These are phyloP conservation scores for Microctonus aethiopoides DNA, from an alignment of 2,888 invertebrate genomes.

Conservation along the genomic window DNA sequence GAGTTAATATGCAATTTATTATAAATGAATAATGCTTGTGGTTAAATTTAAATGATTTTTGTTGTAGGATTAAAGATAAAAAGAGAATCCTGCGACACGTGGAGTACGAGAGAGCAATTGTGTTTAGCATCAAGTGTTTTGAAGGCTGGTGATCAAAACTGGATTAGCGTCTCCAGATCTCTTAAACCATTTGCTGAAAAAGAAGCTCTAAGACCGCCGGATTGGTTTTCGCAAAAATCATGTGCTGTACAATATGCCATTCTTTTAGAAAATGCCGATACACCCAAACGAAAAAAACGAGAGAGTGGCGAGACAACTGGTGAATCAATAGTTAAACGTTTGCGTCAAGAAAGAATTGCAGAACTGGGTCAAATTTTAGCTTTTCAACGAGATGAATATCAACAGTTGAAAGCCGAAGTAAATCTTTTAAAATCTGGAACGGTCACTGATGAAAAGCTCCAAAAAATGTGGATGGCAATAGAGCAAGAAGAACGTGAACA, in stretches of 20 bases:
- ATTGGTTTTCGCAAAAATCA: conserved; percentile 91
- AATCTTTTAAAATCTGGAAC: conserved; percentile 70
- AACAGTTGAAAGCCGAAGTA: conserved; percentile 76
- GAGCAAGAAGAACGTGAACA: conserved; percentile 79
- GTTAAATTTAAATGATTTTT: neutral
- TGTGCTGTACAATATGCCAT: conserved; percentile 91
- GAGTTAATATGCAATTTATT: neutral
- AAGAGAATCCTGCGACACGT: conserved; percentile 81
- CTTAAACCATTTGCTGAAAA: conserved; percentile 82
- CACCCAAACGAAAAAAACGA: conserved; percentile 86
- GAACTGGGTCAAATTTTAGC: conserved; percentile 80
- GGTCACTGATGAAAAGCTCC: conserved; percentile 78
- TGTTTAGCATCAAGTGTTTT: conserved; percentile 88
- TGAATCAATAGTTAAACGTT: conserved; percentile 80
- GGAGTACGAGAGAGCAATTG: conserved; percentile 87
- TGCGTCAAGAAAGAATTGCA: conserved; percentile 81
- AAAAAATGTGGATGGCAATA: conserved; percentile 79
- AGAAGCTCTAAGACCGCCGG: conserved; percentile 74
- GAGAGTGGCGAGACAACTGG: conserved; percentile 80
- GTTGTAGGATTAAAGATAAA: conserved; percentile 69
- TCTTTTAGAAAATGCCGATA: conserved; percentile 83
- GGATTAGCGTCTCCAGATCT: conserved; percentile 88
- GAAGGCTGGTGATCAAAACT: conserved; percentile 89
- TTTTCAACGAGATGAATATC: conserved; percentile 80
- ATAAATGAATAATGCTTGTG: neutral